phyloP scores from a whole-genome alignment of 2,797 vertebrate species.

The Micrastur ruficollis region DNA sequence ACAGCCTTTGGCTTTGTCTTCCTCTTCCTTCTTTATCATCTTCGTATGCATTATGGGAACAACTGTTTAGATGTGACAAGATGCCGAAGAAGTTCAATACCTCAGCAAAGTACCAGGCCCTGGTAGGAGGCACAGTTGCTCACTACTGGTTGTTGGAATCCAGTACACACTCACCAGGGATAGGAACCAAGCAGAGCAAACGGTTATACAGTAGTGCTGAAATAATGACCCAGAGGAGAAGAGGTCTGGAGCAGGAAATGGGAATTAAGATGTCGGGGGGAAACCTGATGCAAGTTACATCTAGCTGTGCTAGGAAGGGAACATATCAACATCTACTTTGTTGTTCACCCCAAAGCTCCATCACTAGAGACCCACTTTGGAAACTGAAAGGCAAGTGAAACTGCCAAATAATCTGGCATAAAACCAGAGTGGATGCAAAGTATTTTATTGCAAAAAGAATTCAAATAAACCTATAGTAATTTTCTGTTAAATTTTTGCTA shows the following conservation, averaged over 20 bases:
- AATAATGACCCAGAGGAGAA: neutral
- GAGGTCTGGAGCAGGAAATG: neutral
- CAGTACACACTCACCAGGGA: neutral
- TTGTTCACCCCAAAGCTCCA: neutral
- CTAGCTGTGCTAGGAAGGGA: neutral
- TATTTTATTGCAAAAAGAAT: neutral
- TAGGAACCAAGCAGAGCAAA: neutral
- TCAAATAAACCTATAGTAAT: neutral
- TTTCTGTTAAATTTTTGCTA: neutral
- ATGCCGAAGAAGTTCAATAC: neutral
- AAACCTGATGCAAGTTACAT: neutral
- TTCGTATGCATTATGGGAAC: neutral
- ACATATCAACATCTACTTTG: neutral
- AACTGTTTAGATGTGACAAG: neutral
- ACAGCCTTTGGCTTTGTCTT: neutral
- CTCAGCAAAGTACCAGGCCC: neutral
- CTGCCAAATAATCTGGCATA: neutral
- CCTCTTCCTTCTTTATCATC: neutral
- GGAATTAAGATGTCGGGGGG: neutral
- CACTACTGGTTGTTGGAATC: neutral
- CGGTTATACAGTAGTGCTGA: neutral
- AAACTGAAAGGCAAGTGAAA: neutral
- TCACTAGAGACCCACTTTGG: neutral
- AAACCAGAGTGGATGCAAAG: neutral
- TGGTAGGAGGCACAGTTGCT: neutral